phyloP scores from a whole-genome alignment of 2,113 vertebrate genomes.

The Vireo altiloquus region DNA sequence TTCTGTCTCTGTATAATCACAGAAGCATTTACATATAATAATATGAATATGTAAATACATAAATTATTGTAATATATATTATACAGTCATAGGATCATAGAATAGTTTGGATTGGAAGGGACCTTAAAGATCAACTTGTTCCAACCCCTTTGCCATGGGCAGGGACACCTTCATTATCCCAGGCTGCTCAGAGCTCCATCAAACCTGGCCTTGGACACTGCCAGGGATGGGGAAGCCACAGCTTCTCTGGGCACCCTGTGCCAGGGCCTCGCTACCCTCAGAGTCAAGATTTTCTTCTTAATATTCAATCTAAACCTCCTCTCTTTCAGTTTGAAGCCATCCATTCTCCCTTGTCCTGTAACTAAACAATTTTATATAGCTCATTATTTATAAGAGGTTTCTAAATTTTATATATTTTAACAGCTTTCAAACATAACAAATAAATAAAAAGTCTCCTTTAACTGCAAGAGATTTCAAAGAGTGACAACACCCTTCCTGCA shows the following conservation, averaged over 20 bases:
- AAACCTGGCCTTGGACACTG: not conserved
- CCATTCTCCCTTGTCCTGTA: not conserved
- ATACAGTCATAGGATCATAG: not conserved
- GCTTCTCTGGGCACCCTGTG: not conserved
- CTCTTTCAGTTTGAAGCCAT: not conserved
- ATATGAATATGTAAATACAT: accelerated
- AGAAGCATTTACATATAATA: not conserved
- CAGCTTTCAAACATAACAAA: not conserved
- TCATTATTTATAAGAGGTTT: not conserved
- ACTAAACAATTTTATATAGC: not conserved
- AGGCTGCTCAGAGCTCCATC: not conserved
- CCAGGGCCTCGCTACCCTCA: not conserved
- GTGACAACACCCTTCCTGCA: not conserved
- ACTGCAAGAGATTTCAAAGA: not conserved
- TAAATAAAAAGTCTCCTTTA: not conserved
- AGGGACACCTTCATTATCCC: not conserved
- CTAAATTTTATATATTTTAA: not conserved
- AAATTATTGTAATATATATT: no score
- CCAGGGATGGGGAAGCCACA: not conserved
- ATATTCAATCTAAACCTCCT: not conserved
- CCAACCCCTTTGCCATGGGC: not conserved
- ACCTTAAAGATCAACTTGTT: not conserved
- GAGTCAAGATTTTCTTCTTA: no score
- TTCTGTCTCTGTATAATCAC: not conserved
- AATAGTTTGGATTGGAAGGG: not conserved